Evolutionary conservation across 2,113 vertebrate species (phyloP), one percentile per base, ranked within the genome.

Genomic region (Hypomesus transpacificus): DNA sequence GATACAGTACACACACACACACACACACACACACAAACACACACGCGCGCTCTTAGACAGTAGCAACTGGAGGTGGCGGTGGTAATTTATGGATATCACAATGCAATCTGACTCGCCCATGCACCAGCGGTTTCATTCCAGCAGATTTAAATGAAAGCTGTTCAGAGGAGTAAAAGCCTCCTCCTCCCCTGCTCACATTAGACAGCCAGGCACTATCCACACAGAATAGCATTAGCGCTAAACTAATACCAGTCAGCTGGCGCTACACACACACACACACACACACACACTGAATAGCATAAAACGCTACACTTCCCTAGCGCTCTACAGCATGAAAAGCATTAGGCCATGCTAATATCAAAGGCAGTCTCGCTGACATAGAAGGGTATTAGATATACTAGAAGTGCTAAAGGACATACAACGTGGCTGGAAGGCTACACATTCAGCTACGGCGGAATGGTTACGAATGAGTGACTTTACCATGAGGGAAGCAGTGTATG

Each of bases 161-260:
- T 75, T 88, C 80, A 78, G 79, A 73, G 76, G 81, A 87, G 86
- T 85, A 85, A 87, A 86, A 83, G 75, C 79, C 73, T 77, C 74
- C 51, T 46, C 26, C 59, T 70, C 73, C 71, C 63, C 70, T 79
- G 54, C 82, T 81, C 82, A 87, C 87, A 87, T 87, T 75, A 87
- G 80, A 86, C 83, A 85, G 85, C 68, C 77, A 82, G 82, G 86
- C 82, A 75, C 75, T 77, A 85, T 84, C 86, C 87, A 85, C 80
- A 58, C 77, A 76, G 85, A 87, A 87, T 85, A 86, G 86, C 82
- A 87, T 90, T 87, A 87, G 67, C 16, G 22, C 82, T 87, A 80
- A 90, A 88, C 87, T 88, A 89, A 90, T 89, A 90, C 87, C 87
- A 88, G 85, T 84, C 83, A 85, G 81, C 82, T 84, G 77, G 75